Evolutionary conservation across 1,140 invertebrate species (phyloP).

Genomic region (Harpegnathos saltator): DNA sequence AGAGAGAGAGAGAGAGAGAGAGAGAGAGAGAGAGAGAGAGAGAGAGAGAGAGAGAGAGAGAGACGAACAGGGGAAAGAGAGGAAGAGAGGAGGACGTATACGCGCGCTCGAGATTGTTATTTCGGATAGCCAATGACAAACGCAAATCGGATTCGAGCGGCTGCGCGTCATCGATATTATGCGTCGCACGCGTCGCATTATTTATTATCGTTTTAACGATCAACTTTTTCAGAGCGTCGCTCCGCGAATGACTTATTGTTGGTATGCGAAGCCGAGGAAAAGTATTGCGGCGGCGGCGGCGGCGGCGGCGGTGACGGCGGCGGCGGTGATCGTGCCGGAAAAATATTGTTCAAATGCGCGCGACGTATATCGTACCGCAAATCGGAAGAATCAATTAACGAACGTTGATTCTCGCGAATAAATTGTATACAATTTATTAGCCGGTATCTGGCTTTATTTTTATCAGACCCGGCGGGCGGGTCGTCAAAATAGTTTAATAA

Average conservation of each 20-base stretch:
- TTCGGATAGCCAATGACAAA: conserved; percentile 73
- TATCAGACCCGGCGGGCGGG: conserved; percentile 45
- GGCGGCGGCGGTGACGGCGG: too few relatives aligned
- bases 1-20: conserved; percentile 25
- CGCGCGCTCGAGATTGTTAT: conserved; percentile 72
- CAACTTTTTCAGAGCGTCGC: conserved; percentile 35
- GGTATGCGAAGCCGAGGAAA: conserved; percentile 33
- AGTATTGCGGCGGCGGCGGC: conserved; percentile 26
- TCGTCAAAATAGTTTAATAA: conserved; percentile 62
- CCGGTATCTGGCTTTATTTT: conserved; percentile 49
- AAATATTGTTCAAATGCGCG: conserved; percentile 52
- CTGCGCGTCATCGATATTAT: conserved; percentile 63
- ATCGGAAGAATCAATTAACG: conserved; percentile 61
- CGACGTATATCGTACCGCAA: conserved; percentile 46
- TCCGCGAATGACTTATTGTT: conserved; percentile 47
- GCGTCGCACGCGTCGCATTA: conserved; percentile 38
- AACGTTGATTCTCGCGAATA: conserved; percentile 57
- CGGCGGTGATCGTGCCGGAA: background rate
- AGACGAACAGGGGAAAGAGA: conserved; percentile 26
- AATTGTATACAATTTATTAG: conserved; percentile 61
- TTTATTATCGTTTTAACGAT: conserved; percentile 59
- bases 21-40: conserved; percentile 2
- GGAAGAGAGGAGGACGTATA: conserved; percentile 14
- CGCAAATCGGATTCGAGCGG: conserved; percentile 71
- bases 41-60: conserved; percentile 11